Conservation (phyloP, 2,797 vertebrate genomes). For the Chrysolophus pictus region DNA sequence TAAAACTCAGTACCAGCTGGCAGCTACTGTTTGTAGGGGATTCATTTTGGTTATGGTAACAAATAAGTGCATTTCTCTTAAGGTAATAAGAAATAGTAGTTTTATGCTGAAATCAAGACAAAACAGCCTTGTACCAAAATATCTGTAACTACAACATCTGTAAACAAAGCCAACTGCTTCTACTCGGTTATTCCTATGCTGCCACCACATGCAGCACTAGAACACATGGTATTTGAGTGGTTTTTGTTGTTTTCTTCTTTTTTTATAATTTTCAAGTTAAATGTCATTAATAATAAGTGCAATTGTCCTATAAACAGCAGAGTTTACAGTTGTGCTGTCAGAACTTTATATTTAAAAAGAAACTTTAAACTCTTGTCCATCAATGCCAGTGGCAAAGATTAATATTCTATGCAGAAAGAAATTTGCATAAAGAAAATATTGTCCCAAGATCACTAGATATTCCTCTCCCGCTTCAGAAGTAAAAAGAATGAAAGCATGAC, state of each 20-base stretch:
- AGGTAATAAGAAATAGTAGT: background rate
- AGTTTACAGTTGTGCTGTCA: background rate
- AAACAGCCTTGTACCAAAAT: background rate
- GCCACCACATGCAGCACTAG: background rate
- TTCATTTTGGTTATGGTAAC: background rate
- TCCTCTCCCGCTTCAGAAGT: background rate
- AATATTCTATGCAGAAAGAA: background rate
- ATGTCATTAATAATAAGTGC: background rate
- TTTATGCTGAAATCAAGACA: background rate
- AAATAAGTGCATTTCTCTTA: background rate
- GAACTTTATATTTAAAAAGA: slow-evolving; percentile 12
- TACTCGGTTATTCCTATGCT: background rate
- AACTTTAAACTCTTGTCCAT: slow-evolving; percentile 22
- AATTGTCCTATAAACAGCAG: background rate
- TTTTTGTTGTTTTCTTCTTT: background rate
- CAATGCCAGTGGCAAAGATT: background rate
- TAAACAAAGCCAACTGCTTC: background rate
- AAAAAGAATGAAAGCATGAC: background rate
- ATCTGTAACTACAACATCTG: background rate
- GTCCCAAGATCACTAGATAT: background rate
- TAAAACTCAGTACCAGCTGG: background rate
- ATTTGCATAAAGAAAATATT: slow-evolving; percentile 56
- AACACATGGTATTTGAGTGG: background rate
- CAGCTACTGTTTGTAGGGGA: slow-evolving; percentile 23
- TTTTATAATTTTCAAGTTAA: background rate